Base-by-base conservation (phyloP, 2,888 invertebrate genomes). In the Aleiodes leptofemur region DNA sequence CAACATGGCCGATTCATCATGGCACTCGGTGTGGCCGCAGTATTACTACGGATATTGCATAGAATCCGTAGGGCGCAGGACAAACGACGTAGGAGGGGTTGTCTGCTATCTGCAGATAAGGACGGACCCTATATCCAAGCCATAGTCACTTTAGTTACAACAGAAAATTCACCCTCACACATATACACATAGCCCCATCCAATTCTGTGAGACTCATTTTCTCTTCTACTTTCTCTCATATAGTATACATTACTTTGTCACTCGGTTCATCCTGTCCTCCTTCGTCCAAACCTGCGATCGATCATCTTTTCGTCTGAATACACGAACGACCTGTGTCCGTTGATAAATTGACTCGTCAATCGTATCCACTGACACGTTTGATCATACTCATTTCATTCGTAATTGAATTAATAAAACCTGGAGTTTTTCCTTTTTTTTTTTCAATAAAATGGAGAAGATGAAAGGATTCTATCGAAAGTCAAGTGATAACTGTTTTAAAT, bases 1-100 rank as follows among this genome's bases (percentile, higher is more conserved):
- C 84, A 88, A 87, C 82, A 87, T 85, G 86, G 86, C 86, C 87
- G 87, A 88, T 88, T 87, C 86, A 87, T 89, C 87, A 87, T 86
- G 85, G 83, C 84, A 83, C 84, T 79, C 85, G 6, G 34, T 34
- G 78, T 80, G 79, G 73, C 80, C 79, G 80, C 64, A 43, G 69
- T 53, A 59, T 57, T 38, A 59, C 56, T 51, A 74, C 66, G 78
- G 74, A 76, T 76, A 76, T 57, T 75, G 72, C 69, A 43, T 57
- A 75, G 77, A 74, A 80, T 77, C 79, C 80, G 77, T 80, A 82
- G 82, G 81, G 83, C 79, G 81, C 80, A 77, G 80, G 78, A 79
- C 79, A 76, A 74, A 76, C 14, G 57, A 14, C 8, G 43, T 13
- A n/a, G 50, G 69, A 72, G 61, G 73, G 53, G 82, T 81, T 81